A percentile compares a stretch with the other conserved stretches of the same genome.
Conservation (phyloP, 2,888 invertebrate genomes). For the Drosophila eohydei region DNA sequence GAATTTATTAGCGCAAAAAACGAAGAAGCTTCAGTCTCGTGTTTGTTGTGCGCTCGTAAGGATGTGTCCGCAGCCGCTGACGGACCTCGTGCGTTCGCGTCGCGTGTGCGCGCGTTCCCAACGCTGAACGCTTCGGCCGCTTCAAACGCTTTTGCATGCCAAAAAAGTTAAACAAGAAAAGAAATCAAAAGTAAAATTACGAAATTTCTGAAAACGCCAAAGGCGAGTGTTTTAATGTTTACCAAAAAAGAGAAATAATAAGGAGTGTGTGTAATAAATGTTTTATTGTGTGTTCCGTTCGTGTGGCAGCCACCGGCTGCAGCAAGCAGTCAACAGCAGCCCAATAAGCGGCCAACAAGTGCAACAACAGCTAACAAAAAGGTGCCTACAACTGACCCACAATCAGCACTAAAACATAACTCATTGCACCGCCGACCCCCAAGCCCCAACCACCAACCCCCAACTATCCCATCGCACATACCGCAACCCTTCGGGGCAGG, state of each 20-base stretch:
- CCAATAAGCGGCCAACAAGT: conserved; percentile 21
- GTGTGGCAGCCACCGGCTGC: conserved; percentile 29
- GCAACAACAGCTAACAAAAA: conserved; percentile 39
- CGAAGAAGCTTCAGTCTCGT: conserved; percentile 83
- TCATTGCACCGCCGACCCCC: conserved; percentile 4
- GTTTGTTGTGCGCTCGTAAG: conserved; percentile 84
- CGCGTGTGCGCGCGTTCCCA: conserved; percentile 74
- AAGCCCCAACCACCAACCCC: too few species aligned
- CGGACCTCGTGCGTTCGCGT: conserved; percentile 77
- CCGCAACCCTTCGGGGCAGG: conserved; percentile 11
- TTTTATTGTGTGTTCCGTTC: conserved; percentile 15
- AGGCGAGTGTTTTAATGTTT: conserved; percentile 41
- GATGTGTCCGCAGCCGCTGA: conserved; percentile 82
- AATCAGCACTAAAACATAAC: conserved; percentile 32
- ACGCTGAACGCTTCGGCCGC: conserved; percentile 58
- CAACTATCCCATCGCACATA: background rate
- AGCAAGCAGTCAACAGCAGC: conserved; percentile 25
- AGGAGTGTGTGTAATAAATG: conserved; percentile 3
- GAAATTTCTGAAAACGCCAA: conserved; percentile 14
- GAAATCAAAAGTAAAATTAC: conserved; percentile 6
- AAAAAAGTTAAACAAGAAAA: conserved; percentile 7
- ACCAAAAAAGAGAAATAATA: conserved; percentile 9
- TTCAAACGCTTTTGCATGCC: conserved; percentile 26
- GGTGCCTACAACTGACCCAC: conserved; percentile 55
- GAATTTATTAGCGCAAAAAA: conserved; percentile 78